Conservation (phyloP, 2,797 vertebrate species). For the Epinephelus awoara region DNA sequence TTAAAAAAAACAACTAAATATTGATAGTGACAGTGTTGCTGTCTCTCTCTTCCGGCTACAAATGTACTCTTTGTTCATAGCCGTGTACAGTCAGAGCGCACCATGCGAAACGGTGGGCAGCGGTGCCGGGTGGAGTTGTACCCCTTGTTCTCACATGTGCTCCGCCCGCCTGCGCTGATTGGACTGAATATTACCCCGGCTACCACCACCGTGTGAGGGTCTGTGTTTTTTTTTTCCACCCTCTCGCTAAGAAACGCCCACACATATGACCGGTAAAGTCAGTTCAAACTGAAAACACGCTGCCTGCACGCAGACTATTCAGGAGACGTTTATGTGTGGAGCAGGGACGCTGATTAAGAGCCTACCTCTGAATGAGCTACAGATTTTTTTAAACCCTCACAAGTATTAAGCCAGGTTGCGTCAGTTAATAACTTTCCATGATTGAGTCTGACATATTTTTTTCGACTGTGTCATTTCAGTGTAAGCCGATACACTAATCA, state of each 20-base stretch:
- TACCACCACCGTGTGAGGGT: conserved; percentile 43
- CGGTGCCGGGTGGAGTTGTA: conserved; percentile 58
- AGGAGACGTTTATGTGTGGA: conserved; percentile 35
- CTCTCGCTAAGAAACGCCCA: conserved; percentile 80
- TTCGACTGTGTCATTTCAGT: conserved; percentile 39
- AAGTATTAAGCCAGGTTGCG: conserved; percentile 38
- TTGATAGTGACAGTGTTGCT: background rate
- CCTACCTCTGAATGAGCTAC: conserved; percentile 9
- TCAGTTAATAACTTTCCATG: conserved; percentile 44
- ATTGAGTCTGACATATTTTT: conserved; percentile 26
- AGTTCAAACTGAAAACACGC: conserved; percentile 79
- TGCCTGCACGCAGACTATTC: conserved; percentile 43
- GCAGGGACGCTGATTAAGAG: conserved; percentile 12
- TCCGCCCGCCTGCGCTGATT: conserved; percentile 78
- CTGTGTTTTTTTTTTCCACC: conserved; percentile 17
- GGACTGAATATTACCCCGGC: conserved; percentile 71
- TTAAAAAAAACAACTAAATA: too few species aligned
- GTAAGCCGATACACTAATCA: conserved; percentile 40
- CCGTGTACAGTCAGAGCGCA: conserved; percentile 41
- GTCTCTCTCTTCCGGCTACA: background rate
- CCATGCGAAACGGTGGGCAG: conserved; percentile 21
- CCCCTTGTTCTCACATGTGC: conserved; percentile 62
- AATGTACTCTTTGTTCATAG: conserved; percentile 69
- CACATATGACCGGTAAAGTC: conserved; percentile 84
- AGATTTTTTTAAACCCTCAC: background rate